phyloP scores from a whole-genome alignment of 2,888 invertebrate genomes.

The Hirtodrosophila duncani region DNA sequence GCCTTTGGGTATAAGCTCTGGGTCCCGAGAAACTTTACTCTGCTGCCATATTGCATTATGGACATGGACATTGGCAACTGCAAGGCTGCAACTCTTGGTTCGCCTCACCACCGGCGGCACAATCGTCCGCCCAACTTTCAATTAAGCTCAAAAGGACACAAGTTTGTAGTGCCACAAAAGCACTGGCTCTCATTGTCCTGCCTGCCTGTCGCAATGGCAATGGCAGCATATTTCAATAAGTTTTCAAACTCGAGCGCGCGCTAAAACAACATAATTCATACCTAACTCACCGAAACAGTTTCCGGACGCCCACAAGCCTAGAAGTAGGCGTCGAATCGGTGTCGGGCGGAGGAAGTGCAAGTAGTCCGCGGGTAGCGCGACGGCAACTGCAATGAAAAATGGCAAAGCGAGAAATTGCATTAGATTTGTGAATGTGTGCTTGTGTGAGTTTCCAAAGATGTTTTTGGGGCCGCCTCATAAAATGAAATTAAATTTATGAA shows the following conservation, averaged over 20 bases:
- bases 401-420: slow-evolving; percentile 51
- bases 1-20: slow-evolving; percentile 18
- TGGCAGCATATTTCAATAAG: slow-evolving; percentile 65
- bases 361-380: slow-evolving; percentile 6
- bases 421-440: slow-evolving; percentile 47
- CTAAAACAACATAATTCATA: slow-evolving; percentile 69
- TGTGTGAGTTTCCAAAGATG: slow-evolving; percentile 47
- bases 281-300: slow-evolving; percentile 70
- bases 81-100: slow-evolving; percentile 20
- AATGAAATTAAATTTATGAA: slow-evolving; percentile 72
- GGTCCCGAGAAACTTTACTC: slow-evolving; percentile 35
- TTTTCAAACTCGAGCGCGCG: slow-evolving; percentile 56
- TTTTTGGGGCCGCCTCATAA: slow-evolving; percentile 64
- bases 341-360: slow-evolving; percentile 16
- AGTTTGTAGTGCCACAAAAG: slow-evolving; percentile 42
- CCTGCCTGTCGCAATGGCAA: slow-evolving; percentile 6
- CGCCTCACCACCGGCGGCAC: slow-evolving; percentile 7
- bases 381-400: slow-evolving; percentile 51
- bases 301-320: slow-evolving; percentile 31
- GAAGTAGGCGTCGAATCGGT: not conserved
- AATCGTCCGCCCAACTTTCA: slow-evolving; percentile 53
- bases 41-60: slow-evolving; percentile 46
- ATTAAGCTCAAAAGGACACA: slow-evolving; percentile 66
- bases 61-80: slow-evolving; percentile 1
- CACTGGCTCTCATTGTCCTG: not conserved